A percentile compares a stretch with the other conserved stretches of the same genome.
Conservation (phyloP, 2,113 vertebrate genomes). For the Psettodes erumei region DNA sequence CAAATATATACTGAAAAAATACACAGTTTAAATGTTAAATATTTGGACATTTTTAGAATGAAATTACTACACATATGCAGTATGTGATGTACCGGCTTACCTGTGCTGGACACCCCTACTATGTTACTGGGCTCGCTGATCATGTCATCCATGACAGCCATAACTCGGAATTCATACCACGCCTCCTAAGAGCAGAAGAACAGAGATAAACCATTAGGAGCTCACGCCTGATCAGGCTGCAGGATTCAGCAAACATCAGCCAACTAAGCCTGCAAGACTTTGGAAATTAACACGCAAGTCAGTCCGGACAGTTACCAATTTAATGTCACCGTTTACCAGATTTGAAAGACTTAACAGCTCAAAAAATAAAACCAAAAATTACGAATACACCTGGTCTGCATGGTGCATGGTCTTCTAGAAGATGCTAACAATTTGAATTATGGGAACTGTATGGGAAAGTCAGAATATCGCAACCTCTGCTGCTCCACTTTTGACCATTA, state of each 20-base stretch:
- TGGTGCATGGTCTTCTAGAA: background rate
- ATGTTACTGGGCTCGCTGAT: slow-evolving; percentile 97
- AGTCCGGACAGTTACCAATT: background rate
- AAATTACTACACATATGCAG: background rate
- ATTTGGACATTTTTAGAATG: background rate
- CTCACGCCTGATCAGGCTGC: background rate
- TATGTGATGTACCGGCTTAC: slow-evolving; percentile 74
- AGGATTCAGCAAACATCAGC: background rate
- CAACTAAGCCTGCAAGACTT: background rate
- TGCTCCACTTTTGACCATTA: background rate
- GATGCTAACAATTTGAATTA: background rate
- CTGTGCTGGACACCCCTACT: slow-evolving; percentile 97
- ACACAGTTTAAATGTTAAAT: background rate
- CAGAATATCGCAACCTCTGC: background rate
- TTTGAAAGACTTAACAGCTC: background rate
- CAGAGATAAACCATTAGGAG: background rate
- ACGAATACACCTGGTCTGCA: no score
- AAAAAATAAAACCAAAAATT: background rate
- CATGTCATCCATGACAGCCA: slow-evolving; percentile 96
- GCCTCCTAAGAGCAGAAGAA: slow-evolving; percentile 85
- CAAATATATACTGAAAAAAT: background rate
- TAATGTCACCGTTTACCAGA: background rate
- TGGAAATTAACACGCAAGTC: background rate
- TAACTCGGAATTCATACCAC: slow-evolving; percentile 97
- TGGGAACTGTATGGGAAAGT: background rate